A percentile compares a stretch with the other conserved stretches of the same genome.
Evolutionary conservation across 2,113 vertebrate genomes (phyloP).

Genomic region (Catharus bicknelli): DNA sequence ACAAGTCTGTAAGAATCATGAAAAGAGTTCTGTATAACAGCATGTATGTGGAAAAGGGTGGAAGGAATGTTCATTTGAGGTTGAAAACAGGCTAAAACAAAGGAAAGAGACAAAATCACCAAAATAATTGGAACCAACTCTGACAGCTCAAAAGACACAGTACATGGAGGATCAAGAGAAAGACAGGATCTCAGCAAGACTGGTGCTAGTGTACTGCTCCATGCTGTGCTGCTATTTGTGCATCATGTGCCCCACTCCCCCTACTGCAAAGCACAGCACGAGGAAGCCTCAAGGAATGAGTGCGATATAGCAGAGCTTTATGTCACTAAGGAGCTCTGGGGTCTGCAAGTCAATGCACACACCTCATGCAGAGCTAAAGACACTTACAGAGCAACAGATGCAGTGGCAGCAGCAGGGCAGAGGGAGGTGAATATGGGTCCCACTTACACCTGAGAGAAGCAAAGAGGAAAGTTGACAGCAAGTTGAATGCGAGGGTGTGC

Average conservation of each 20-base stretch:
- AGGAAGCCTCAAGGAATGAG: not conserved
- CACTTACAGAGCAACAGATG: conserved; percentile 83
- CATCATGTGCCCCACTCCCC: not conserved
- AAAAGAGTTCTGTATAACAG: not conserved
- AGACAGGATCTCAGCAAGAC: not conserved
- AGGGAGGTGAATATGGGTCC: conserved; percentile 78
- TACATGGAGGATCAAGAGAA: not conserved
- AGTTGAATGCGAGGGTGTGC: conserved; percentile 55
- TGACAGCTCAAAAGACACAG: not conserved
- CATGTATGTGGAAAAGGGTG: not conserved
- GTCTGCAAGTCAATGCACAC: conserved; percentile 69
- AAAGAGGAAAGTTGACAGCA: conserved; percentile 79
- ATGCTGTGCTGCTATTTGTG: not conserved
- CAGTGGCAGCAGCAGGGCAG: conserved; percentile 81
- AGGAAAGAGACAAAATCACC: not conserved
- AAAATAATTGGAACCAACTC: not conserved
- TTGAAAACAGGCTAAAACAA: not conserved
- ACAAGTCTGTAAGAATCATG: not conserved
- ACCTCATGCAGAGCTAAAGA: conserved; percentile 74
- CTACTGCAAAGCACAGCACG: conserved; percentile 3
- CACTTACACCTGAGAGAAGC: conserved; percentile 78
- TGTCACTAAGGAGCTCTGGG: conserved; percentile 11
- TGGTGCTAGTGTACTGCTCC: not conserved
- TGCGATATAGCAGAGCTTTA: not conserved
- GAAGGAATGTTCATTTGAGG: not conserved